Percentiles rank a stretch among this genome's conserved stretches.
phyloP scores from a whole-genome alignment of 35 echinoderm and acorn worm genomes.

The Stichopus chloronotus region DNA sequence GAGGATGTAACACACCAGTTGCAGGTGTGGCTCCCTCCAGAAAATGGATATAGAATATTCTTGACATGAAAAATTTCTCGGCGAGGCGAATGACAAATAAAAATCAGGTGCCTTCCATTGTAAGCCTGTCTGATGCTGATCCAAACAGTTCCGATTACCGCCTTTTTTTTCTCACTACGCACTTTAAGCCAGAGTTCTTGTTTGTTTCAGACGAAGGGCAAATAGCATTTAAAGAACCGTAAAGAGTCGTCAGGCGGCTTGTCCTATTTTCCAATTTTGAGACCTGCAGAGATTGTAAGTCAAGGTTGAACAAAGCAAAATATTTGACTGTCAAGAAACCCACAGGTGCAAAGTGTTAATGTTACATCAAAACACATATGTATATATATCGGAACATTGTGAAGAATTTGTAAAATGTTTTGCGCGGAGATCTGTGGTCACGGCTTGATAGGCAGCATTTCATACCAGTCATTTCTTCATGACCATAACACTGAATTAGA shows the following conservation, averaged over 20 bases:
- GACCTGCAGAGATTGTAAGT: background rate
- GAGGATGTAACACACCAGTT: background rate
- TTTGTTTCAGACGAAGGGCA: too few species aligned
- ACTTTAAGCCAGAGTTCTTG: too few species aligned
- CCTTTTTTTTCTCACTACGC: background rate
- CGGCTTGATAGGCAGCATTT: background rate
- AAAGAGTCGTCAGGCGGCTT: too few species aligned
- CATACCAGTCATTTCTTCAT: background rate
- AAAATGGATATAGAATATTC: background rate
- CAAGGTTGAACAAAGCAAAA: background rate
- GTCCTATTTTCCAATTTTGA: background rate
- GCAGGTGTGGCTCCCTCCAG: background rate
- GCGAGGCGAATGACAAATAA: too few species aligned
- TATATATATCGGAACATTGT: background rate
- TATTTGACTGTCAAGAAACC: background rate
- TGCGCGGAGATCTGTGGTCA: background rate
- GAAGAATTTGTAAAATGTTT: slow-evolving; percentile 13
- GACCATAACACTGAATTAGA: background rate
- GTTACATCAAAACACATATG: background rate
- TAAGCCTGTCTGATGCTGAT: too few species aligned
- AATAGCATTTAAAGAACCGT: too few species aligned
- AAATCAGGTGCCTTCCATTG: too few species aligned
- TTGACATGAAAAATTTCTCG: too few species aligned
- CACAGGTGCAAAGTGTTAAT: slow-evolving; percentile 16
- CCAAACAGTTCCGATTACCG: too few species aligned